phyloP scores from a whole-genome alignment of 2,113 vertebrate species.

The Acrocephalus kingi region DNA sequence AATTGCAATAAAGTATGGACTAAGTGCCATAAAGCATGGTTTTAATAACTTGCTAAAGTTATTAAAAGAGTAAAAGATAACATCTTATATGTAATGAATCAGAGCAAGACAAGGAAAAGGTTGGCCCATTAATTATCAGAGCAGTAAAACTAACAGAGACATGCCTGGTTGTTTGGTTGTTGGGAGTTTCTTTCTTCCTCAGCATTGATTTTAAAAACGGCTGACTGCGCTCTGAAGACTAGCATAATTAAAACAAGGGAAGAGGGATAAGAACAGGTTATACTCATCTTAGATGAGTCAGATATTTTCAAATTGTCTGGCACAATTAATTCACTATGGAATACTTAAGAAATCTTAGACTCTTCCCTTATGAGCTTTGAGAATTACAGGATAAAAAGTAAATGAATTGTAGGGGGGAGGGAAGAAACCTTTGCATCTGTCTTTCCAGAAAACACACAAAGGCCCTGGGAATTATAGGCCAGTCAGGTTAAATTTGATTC shows the following conservation, averaged over 20 bases:
- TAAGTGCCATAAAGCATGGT: neutral
- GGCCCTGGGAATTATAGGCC: neutral
- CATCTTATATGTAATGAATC: neutral
- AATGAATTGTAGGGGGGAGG: neutral
- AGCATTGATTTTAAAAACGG: neutral
- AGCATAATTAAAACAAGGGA: neutral
- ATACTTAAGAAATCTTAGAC: neutral
- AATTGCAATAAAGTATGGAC: neutral
- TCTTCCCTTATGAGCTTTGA: neutral
- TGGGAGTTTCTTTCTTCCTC: neutral
- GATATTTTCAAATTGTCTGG: constrained; percentile 20
- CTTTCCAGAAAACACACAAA: neutral
- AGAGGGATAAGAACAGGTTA: neutral
- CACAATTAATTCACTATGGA: neutral
- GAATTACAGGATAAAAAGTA: constrained; percentile 16
- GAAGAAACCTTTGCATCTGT: neutral
- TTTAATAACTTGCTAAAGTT: neutral
- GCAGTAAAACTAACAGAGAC: neutral
- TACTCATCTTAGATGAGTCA: neutral
- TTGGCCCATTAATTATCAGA: neutral
- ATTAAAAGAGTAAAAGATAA: neutral
- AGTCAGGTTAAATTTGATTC: neutral
- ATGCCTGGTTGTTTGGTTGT: neutral
- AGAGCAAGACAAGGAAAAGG: neutral
- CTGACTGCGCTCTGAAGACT: neutral